Base-by-base conservation (phyloP, 1,140 invertebrate species). In the Brachionus paranguensis region DNA sequence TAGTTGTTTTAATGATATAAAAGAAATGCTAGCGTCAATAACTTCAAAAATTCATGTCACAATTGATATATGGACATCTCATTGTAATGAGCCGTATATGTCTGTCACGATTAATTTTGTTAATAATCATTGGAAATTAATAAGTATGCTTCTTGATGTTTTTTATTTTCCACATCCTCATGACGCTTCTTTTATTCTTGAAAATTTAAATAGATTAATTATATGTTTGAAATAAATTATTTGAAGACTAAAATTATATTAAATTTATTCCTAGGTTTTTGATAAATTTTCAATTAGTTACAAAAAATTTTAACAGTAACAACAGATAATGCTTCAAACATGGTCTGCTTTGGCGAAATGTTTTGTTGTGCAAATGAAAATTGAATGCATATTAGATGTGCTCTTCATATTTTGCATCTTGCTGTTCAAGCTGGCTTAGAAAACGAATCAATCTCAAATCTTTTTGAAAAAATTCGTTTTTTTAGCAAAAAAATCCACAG, bases 41-140 rank as follows among this genome's bases (percentile, higher is more conserved):
- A 64, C 60, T n/a, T 24, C 78, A 84, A 53, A 53, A 37, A 85
- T 85, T 20, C 65, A 64, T 64, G 81, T 86, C 11, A 86, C 86
- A 17, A 85, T 85, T 83, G 86, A 87, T 84, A 84, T 84, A 60
- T 87, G 86, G 86, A 86, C 86, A 24, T 86, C 78, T 14, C 84
- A 50, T 17, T 74, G 85, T 0, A 85, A 85, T 29, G 64, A 86
- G 17, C 84, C 84, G 60, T 87, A 86, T 64, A 86, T 85, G 47
- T 85, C 85, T 55, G 41, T 86, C 84, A 87, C 86, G 64, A 85
- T 65, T 41, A 85, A 87, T 78, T 86, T 83, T 78, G 65, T 87
- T 0, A 70, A 84, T 70, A 47, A 68, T 29, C 24, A 85, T 76
- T 86, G 86, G 85, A 43, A 85, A 41, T 47, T 85, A 43, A 85